Evolutionary conservation across 64 coral and sea anemone genomes (phyloP), one percentile per base, ranked within the genome.

Genomic region (Pocillopora damicornis): DNA sequence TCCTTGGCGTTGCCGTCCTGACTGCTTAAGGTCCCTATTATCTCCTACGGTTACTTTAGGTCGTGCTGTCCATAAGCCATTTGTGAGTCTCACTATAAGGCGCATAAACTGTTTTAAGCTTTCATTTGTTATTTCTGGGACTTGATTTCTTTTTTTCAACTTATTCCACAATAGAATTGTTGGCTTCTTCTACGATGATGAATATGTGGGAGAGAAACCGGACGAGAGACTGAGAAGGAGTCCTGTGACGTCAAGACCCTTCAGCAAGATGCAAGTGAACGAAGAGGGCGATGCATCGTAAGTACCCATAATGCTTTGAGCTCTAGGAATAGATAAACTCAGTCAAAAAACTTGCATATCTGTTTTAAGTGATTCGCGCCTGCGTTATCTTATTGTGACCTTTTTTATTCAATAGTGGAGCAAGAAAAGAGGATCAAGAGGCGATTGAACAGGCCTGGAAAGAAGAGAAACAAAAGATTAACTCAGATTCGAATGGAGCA

Each of bases 151-250:
- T 30, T 71, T 23, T 0, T 71, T 7, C n/a, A 25, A 9, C 58
- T 58, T 23, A n/a, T 17, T 17, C 1, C 75, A 13, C 10, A 15
- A 57, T 62, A 96, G 94, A 76, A 12, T 80, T 35, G 94, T 96
- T 35, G 94, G 94, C 35, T 96, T 96, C 86, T 96, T 96, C 76
- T 96, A 96, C 77, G 90, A 96, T 11, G 94, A 96, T 15, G 94
- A 96, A 1, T 96, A 92, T 74, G 94, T 96, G 45, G 94, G 94
- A 20, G 94, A 96, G 60, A 96, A 96, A 61, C 94, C 90, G 0
- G 94, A 96, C 57, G 94, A 96, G 16, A 85, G 94, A 51, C 82
- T 96, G 42, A 89, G 58, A 58, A 89, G 76, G 18, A 96, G 94
- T 35, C 94, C 94, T 9, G 94, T 96, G 81, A 96, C 94, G 87